Evolutionary conservation across 2,888 invertebrate species (phyloP).

Genomic region (Elaeidobius kamerunicus): DNA sequence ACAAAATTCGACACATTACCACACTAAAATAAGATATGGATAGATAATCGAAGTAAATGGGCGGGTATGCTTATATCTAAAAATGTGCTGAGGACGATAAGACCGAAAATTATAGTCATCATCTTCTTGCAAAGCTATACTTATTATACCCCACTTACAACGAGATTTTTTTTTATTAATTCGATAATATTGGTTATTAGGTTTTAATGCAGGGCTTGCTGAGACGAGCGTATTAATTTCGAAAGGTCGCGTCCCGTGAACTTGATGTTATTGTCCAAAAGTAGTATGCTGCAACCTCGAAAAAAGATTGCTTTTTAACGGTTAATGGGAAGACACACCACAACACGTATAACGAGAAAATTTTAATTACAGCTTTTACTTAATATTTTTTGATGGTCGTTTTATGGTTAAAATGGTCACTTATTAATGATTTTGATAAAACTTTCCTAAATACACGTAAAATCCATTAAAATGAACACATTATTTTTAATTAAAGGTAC

Average conservation of each 20-base stretch:
- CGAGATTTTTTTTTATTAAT: conserved; percentile 44
- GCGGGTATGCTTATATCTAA: conserved; percentile 44
- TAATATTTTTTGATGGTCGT: conserved; percentile 17
- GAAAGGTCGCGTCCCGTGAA: conserved; percentile 33
- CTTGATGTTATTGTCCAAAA: conserved; percentile 31
- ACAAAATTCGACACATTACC: conserved; percentile 40
- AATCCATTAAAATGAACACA: conserved; percentile 15
- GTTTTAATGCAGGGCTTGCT: conserved; percentile 41
- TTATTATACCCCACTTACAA: conserved; percentile 48
- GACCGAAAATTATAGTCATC: conserved; percentile 49
- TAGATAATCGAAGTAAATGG: conserved; percentile 44
- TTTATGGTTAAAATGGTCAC: conserved; percentile 14
- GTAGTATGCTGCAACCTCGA: conserved; percentile 26
- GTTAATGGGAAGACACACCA: conserved; percentile 27
- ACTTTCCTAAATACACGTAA: conserved; percentile 9
- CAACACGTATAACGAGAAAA: conserved; percentile 28
- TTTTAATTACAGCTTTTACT: conserved; percentile 26
- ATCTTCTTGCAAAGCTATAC: conserved; percentile 44
- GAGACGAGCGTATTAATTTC: conserved; percentile 37
- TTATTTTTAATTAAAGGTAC: conserved; percentile 9
- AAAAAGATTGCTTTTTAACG: conserved; percentile 29
- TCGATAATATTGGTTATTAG: conserved; percentile 46
- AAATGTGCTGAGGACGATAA: conserved; percentile 45
- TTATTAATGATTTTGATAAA: conserved; percentile 18
- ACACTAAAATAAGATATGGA: conserved; percentile 43